Conservation (phyloP, 2,888 invertebrate species). For the Mythimna vitellina region DNA sequence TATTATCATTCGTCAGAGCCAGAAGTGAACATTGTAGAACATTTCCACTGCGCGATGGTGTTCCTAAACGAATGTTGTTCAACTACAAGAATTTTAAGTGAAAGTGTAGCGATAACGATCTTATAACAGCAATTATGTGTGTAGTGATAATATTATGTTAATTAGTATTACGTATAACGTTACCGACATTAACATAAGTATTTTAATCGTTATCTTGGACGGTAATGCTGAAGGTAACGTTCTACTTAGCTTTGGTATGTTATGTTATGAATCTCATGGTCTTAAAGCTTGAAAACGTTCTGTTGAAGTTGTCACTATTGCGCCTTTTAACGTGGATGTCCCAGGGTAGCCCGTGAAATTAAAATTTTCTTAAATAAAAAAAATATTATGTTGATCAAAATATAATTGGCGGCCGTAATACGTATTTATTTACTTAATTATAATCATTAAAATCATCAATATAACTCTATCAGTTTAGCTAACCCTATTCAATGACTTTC, state of each 20-base stretch:
- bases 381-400: no score
- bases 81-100: conserved; percentile 23
- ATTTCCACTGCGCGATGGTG: not conserved
- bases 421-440: no score
- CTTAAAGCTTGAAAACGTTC: conserved; percentile 1
- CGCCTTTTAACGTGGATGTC: not conserved
- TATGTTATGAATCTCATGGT: conserved; percentile 22
- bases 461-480: no score
- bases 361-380: no score
- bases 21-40: not conserved
- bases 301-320: not conserved
- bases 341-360: no score
- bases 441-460: no score
- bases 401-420: no score
- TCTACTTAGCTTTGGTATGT: conserved; percentile 21
- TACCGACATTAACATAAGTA: conserved; percentile 48
- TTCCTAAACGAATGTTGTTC: conserved; percentile 23
- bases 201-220: conserved; percentile 41
- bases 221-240: conserved; percentile 39
- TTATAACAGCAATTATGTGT: conserved; percentile 35
- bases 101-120: conserved; percentile 45
- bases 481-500: no score
- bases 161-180: conserved; percentile 42
- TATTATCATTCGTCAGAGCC: not conserved
- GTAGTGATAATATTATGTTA: conserved; percentile 49